Evolutionary conservation across 2,113 vertebrate species (phyloP), one percentile per base, ranked within the genome.

Genomic region (Orthonyx spaldingii): DNA sequence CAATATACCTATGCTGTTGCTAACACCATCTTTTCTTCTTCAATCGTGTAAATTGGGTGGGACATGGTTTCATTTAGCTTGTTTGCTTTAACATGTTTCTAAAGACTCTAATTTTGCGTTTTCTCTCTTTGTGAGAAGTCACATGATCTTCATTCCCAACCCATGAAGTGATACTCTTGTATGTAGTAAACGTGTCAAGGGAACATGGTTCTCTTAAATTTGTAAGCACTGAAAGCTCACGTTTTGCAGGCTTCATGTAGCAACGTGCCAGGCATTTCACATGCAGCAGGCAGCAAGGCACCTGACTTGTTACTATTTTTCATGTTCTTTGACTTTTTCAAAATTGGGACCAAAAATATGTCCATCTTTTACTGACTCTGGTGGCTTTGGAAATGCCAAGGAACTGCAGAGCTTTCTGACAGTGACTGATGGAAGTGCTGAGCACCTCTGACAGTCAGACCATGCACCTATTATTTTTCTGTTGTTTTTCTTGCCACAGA

Each of bases 161-260:
- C 19, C 15, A n/a, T 9, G 1, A n/a, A 72, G 17, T 3, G 17
- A 27, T 37, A 8, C 4, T 30, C 10, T 26, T 52, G 1, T 12
- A 5, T 4, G 4, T 28, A 6, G 6, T 21, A 32, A 81, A 60
- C 23, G 64, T 53, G 26, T 2, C 14, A 30, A 60, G 56, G 13
- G 33, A 84, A 23, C 3, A 10, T 3, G 7, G 1, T 41, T 24
- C 13, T n/a, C 16, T 68, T 15, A 15, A 14, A 39, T 27, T 12
- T 23, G 11, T 23, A 56, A 52, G 41, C 26, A 60, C 21, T 39
- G 21, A 12, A 64, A 61, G 5, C 3, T 13, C 27, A 42, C 5
- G 1, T 2, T 0, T 19, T 41, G 11, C 28, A 63, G 7, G 16
- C 6, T 70, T 52, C 12, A 4, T 3, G 50, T 0, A 68, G 37